Conservation (phyloP, 2,113 vertebrate species). For the Psilopsiagon aymara region DNA sequence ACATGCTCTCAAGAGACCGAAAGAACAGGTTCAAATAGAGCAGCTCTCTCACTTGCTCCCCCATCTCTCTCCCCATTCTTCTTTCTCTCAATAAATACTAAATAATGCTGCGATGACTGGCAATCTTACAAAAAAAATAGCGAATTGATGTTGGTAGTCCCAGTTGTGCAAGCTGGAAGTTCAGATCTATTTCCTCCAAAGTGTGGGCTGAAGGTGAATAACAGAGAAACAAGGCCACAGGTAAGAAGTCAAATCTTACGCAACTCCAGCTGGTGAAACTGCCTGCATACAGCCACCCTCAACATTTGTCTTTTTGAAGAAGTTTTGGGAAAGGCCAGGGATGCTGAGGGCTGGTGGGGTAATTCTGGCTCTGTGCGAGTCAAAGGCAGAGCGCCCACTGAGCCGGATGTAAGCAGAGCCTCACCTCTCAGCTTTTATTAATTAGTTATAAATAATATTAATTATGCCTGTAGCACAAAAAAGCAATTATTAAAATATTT, state of each 20-base stretch:
- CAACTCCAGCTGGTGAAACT: rapidly evolving
- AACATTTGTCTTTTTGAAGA: rapidly evolving
- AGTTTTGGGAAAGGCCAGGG: neutral
- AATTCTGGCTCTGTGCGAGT: rapidly evolving
- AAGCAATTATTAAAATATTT: constrained; percentile 50
- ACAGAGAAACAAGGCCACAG: neutral
- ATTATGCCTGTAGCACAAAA: neutral
- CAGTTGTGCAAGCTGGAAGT: neutral
- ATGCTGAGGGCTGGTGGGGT: neutral
- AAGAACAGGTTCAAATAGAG: rapidly evolving
- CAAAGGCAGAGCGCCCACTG: neutral
- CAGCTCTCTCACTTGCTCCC: neutral
- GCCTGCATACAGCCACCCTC: neutral
- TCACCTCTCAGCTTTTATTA: neutral
- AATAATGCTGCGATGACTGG: neutral
- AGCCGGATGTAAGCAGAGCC: neutral
- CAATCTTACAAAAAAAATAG: rapidly evolving
- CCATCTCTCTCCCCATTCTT: rapidly evolving
- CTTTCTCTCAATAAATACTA: neutral
- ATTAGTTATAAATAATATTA: constrained; percentile 14
- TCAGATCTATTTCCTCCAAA: neutral
- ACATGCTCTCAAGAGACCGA: neutral
- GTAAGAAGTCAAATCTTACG: rapidly evolving
- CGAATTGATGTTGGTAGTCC: neutral
- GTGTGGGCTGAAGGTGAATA: neutral